Conservation (phyloP, 1,140 invertebrate species). For the Andricus grossulariae region DNA sequence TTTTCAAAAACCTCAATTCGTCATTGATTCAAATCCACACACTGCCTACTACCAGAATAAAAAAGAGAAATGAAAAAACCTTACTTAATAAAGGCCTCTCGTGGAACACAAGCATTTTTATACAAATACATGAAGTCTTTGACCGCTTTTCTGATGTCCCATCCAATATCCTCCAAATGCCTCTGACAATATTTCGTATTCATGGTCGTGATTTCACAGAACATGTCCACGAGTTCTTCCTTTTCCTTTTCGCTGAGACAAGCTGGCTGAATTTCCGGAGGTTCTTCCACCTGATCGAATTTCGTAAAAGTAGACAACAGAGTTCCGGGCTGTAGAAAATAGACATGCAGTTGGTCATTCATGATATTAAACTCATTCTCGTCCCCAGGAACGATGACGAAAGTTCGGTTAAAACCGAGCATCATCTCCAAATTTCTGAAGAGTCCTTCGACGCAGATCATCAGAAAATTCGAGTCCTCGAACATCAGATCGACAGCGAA, state of each 20-base stretch:
- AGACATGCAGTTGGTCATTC: constrained; percentile 67
- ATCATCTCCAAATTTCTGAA: constrained; percentile 56
- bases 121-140: constrained; percentile 61
- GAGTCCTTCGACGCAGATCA: constrained; percentile 61
- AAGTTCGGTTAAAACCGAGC: constrained; percentile 66
- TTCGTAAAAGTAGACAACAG: constrained; percentile 40
- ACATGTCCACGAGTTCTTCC: constrained; percentile 50
- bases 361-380: constrained; percentile 69
- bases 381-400: constrained; percentile 54
- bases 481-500: constrained; percentile 62
- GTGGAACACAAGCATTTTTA: constrained; percentile 50
- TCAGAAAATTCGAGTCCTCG: constrained; percentile 46
- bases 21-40: too few species aligned
- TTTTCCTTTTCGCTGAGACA: constrained; percentile 62
- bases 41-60: too few species aligned
- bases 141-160: constrained; percentile 63
- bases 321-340: constrained; percentile 36
- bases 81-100: constrained; percentile 48
- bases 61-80: not conserved
- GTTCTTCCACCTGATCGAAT: constrained; percentile 43
- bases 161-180: constrained; percentile 60
- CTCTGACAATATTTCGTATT: constrained; percentile 58
- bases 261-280: constrained; percentile 38
- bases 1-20: too few species aligned
- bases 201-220: constrained; percentile 59